A percentile compares a stretch with the other conserved stretches of the same genome.
Evolutionary conservation across 1,140 invertebrate genomes (phyloP).

Genomic region (Scaptomyza graminum): DNA sequence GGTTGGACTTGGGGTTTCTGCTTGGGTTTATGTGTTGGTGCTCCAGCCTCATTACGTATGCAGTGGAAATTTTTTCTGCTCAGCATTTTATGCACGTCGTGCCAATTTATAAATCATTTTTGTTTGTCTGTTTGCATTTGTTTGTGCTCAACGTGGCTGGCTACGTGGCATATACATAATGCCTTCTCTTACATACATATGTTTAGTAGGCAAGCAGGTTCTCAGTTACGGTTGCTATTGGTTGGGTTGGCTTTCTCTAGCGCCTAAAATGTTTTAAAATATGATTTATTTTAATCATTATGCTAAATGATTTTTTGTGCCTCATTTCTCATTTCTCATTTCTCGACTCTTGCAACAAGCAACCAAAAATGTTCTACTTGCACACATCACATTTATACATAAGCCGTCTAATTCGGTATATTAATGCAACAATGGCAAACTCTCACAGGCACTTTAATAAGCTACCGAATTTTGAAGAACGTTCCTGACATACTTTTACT

Average conservation of each 20-base stretch:
- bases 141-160: slow-evolving; percentile 65
- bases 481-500: slow-evolving; percentile 10
- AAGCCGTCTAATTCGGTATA: slow-evolving; percentile 17
- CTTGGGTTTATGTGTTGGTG: slow-evolving; percentile 29
- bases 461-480: slow-evolving; percentile 14
- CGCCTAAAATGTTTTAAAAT: slow-evolving; percentile 48
- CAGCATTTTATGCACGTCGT: slow-evolving; percentile 80
- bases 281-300: slow-evolving; percentile 83
- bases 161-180: slow-evolving; percentile 76
- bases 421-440: background rate
- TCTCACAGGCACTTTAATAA: slow-evolving; percentile 9
- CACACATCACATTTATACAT: slow-evolving; percentile 14
- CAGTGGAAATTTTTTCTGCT: slow-evolving; percentile 75
- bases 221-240: background rate
- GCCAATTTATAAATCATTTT: slow-evolving; percentile 83
- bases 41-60: slow-evolving; percentile 74
- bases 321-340: slow-evolving; percentile 64
- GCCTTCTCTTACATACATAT: slow-evolving; percentile 50
- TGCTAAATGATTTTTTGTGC: slow-evolving; percentile 74
- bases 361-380: slow-evolving; percentile 60
- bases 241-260: background rate
- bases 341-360: slow-evolving; percentile 39
- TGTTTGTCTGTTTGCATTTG: slow-evolving; percentile 80
- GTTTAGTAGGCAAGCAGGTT: slow-evolving; percentile 2
- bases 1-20: slow-evolving; percentile 21